Evolutionary conservation across 2,113 vertebrate species (phyloP).

Genomic region (Spermophilus dauricus): DNA sequence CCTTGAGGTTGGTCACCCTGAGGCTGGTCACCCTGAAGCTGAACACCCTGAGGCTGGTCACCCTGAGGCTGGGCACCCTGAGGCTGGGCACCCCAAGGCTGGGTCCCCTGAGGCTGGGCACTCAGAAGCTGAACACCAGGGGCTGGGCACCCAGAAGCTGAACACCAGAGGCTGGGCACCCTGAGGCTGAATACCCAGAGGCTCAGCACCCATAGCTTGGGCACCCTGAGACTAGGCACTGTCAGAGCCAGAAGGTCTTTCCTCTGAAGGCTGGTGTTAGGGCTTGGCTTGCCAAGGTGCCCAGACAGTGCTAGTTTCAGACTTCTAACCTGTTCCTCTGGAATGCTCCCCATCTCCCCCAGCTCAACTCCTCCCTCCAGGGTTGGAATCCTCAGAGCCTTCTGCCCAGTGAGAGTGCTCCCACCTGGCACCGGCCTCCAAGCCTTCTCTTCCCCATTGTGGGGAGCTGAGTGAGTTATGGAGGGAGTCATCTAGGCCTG

Average conservation of each 20-base stretch:
- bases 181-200: not conserved
- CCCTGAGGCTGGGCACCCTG: too few relatives aligned
- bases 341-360: fast-evolving
- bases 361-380: not conserved
- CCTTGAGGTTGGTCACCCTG: too few relatives aligned
- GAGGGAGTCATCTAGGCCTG: not conserved
- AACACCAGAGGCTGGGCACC: too few relatives aligned
- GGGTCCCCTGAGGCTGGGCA: too few relatives aligned
- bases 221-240: not conserved
- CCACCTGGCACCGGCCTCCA: too few relatives aligned
- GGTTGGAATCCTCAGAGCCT: not conserved
- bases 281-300: not conserved
- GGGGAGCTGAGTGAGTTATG: not conserved
- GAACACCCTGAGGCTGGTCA: too few relatives aligned
- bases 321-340: not conserved
- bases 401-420: not conserved
- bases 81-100: too few relatives aligned
- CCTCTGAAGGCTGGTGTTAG: not conserved
- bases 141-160: too few relatives aligned
- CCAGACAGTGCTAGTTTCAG: not conserved
- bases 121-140: too few relatives aligned
- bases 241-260: not conserved
- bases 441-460: not conserved
- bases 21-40: not conserved
- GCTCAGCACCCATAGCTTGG: not conserved